phyloP scores from a whole-genome alignment of 2,888 invertebrate genomes.

The Drosophila paramelanica region DNA sequence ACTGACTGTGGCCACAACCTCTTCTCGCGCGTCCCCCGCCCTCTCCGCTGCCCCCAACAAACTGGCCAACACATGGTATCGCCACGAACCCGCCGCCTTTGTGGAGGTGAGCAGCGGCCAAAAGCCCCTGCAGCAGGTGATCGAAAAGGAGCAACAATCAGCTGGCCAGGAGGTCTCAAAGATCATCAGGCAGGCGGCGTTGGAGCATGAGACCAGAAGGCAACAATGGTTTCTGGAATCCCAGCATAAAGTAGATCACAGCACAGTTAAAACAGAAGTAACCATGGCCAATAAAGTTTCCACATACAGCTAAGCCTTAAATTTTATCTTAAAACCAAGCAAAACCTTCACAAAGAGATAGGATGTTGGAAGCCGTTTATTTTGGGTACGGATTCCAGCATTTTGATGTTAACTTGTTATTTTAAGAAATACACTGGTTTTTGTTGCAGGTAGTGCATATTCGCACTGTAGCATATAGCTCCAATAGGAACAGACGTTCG shows the following conservation, averaged over 20 bases:
- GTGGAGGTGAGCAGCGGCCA: slow-evolving; percentile 45
- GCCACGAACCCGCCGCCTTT: slow-evolving; percentile 57
- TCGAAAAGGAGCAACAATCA: slow-evolving; percentile 21
- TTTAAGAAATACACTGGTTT: no score
- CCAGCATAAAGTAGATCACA: background rate
- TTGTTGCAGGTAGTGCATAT: no score
- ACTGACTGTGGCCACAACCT: background rate
- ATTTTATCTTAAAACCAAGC: background rate
- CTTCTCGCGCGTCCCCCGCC: background rate
- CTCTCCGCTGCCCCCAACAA: slow-evolving; percentile 4
- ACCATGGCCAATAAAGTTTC: background rate
- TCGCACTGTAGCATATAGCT: no score
- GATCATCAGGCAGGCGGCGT: slow-evolving; percentile 57
- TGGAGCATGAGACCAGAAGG: slow-evolving; percentile 52
- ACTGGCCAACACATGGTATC: slow-evolving; percentile 38
- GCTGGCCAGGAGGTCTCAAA: slow-evolving; percentile 29
- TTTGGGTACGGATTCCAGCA: no score
- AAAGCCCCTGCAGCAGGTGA: background rate
- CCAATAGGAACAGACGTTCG: no score
- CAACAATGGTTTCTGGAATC: slow-evolving; percentile 22
- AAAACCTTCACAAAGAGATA: background rate
- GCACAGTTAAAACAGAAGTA: background rate
- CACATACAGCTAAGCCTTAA: background rate
- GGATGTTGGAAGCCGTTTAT: no score
- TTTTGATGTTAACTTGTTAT: no score